phyloP scores from a whole-genome alignment of 92 coral and sea anemone genomes.

The Paragorgia papillata region DNA sequence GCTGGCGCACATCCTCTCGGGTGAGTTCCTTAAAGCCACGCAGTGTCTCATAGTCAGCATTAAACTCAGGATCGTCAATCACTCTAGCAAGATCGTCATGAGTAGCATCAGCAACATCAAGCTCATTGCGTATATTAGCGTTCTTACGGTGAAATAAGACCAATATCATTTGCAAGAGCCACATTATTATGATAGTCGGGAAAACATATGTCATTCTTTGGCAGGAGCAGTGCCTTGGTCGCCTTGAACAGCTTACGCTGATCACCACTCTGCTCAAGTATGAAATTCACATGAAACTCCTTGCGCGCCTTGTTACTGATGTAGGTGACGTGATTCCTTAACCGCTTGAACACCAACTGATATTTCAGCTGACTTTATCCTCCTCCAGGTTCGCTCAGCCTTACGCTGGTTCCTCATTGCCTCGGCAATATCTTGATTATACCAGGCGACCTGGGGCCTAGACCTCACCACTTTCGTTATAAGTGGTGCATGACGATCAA shows the following conservation, averaged over 20 bases:
- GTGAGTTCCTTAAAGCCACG: conserved; percentile 24
- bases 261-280: conserved; percentile 34
- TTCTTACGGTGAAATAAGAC: conserved; percentile 49
- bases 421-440: conserved; percentile 58
- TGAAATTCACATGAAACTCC: conserved; percentile 45
- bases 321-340: conserved; percentile 54
- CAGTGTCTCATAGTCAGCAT: conserved; percentile 45
- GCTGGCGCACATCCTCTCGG: conserved; percentile 19
- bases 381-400: conserved; percentile 62
- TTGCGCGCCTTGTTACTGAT: conserved; percentile 54
- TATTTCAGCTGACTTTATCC: conserved; percentile 39
- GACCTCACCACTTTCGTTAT: conserved; percentile 55
- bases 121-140: conserved; percentile 46
- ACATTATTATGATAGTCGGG: conserved; percentile 48
- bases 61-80: conserved; percentile 51
- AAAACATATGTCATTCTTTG: conserved; percentile 33
- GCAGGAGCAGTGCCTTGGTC: conserved; percentile 36
- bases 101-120: conserved; percentile 46
- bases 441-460: conserved; percentile 65
- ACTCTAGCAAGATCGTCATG: conserved; percentile 46
- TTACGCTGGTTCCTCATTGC: conserved; percentile 55
- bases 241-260: conserved; percentile 50
- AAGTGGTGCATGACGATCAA: conserved; percentile 57
- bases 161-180: conserved; percentile 53
- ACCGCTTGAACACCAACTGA: conserved; percentile 42